These are phyloP conservation scores for Ganaspis brasiliensis DNA, from an alignment of 2,888 invertebrate genomes.

Conservation along the genomic window DNA sequence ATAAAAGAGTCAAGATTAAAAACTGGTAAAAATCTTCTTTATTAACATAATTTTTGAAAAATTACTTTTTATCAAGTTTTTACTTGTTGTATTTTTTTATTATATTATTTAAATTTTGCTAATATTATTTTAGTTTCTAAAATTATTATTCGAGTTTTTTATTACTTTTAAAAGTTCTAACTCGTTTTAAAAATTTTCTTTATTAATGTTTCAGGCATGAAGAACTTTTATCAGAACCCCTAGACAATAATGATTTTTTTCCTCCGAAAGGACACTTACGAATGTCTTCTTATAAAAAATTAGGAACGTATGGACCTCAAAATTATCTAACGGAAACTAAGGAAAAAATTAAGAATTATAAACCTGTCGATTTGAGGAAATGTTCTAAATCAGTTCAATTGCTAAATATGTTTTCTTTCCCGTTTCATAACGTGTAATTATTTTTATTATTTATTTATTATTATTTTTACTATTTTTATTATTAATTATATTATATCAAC, in stretches of 20 bases:
- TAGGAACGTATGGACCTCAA: slow-evolving; percentile 59
- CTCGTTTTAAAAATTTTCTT: too few relatives aligned
- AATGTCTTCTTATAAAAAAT: slow-evolving; percentile 63
- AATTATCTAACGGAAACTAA: slow-evolving; percentile 66
- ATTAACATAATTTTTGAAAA: too few relatives aligned
- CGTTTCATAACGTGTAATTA: slow-evolving; percentile 55
- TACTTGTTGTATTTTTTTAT: too few relatives aligned
- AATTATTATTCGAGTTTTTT: too few relatives aligned
- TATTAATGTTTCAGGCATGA: too few relatives aligned
- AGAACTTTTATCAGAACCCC: too few relatives aligned
- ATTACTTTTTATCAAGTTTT: too few relatives aligned
- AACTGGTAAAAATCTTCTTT: slow-evolving; percentile 64
- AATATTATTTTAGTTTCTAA: too few relatives aligned
- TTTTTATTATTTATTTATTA: neutral
- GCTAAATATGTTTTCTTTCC: slow-evolving; percentile 63
- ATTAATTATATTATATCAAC: too few relatives aligned
- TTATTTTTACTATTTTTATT: neutral
- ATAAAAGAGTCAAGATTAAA: slow-evolving; percentile 68
- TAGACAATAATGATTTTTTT: slow-evolving; percentile 65
- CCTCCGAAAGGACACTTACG: slow-evolving; percentile 64
- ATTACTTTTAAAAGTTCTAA: too few relatives aligned
- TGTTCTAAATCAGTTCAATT: slow-evolving; percentile 60
- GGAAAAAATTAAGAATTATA: slow-evolving; percentile 64
- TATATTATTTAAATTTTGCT: too few relatives aligned
- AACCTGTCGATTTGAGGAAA: slow-evolving; percentile 56